Conservation (phyloP, 2,797 vertebrate genomes). For the Mormyrops boulengeri region DNA sequence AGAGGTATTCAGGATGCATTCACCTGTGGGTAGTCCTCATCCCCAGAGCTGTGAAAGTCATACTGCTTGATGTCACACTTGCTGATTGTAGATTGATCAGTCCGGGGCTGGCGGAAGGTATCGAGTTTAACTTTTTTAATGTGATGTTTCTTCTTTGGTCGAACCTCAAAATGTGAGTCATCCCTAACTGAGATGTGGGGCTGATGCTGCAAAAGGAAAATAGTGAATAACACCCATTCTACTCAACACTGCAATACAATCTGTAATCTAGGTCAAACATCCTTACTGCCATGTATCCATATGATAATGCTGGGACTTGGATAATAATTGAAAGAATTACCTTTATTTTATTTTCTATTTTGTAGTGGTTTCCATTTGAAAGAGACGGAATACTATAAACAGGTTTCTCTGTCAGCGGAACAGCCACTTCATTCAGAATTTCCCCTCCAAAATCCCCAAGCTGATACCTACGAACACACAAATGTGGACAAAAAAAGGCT, state of each 20-base stretch:
- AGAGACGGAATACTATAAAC: conserved; percentile 63
- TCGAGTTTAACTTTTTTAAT: conserved; percentile 72
- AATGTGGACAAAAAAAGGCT: background rate
- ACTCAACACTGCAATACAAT: background rate
- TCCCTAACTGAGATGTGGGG: conserved; percentile 73
- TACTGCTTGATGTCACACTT: conserved; percentile 88
- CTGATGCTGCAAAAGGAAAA: conserved; percentile 50
- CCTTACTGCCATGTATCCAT: background rate
- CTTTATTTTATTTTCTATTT: conserved; percentile 79
- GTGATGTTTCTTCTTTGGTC: conserved; percentile 77
- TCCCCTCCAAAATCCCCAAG: conserved; percentile 85
- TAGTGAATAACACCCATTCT: background rate
- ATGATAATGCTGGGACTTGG: background rate
- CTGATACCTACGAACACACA: conserved; percentile 65
- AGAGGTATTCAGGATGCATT: conserved; percentile 18
- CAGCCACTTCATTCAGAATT: conserved; percentile 77
- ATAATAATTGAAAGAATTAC: conserved; percentile 45
- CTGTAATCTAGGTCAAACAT: background rate
- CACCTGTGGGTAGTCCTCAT: conserved; percentile 82
- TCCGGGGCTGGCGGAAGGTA: conserved; percentile 62
- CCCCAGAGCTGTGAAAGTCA: conserved; percentile 90
- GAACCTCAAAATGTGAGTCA: conserved; percentile 65
- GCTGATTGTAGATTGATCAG: conserved; percentile 68
- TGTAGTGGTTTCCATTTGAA: conserved; percentile 75
- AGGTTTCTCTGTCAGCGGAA: conserved; percentile 74